A percentile compares a stretch with the other conserved stretches of the same genome.
Evolutionary conservation across 2,113 vertebrate genomes (phyloP).

Genomic region (Pelvicachromis taeniatus): DNA sequence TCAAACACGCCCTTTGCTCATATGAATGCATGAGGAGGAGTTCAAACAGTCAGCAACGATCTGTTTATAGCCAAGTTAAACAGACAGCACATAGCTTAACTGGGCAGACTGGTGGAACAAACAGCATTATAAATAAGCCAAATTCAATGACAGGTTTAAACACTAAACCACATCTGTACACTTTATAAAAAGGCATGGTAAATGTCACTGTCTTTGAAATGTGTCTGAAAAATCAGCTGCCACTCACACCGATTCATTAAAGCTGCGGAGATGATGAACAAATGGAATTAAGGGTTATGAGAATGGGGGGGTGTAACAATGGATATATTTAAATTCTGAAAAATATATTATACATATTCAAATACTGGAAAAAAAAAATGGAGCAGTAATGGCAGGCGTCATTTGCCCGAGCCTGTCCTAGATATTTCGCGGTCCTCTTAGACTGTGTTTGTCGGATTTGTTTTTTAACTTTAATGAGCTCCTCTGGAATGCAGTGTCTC

Average conservation of each 20-base stretch:
- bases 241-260: slow-evolving; percentile 17
- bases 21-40: slow-evolving; percentile 32
- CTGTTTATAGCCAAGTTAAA: slow-evolving; percentile 59
- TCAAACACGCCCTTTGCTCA: slow-evolving; percentile 19
- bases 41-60: slow-evolving; percentile 50
- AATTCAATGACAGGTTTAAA: slow-evolving; percentile 61
- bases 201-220: slow-evolving; percentile 46
- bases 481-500: slow-evolving; percentile 75
- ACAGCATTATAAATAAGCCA: slow-evolving; percentile 52
- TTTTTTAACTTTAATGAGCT: slow-evolving; percentile 76
- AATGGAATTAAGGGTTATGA: slow-evolving; percentile 9
- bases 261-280: slow-evolving; percentile 14
- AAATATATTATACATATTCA: background rate
- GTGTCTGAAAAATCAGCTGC: slow-evolving; percentile 36
- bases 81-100: slow-evolving; percentile 57
- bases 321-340: background rate
- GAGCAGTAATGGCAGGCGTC: background rate
- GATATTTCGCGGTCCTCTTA: slow-evolving; percentile 28
- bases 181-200: slow-evolving; percentile 37
- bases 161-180: slow-evolving; percentile 59
- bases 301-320: background rate
- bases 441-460: slow-evolving; percentile 70
- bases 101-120: slow-evolving; percentile 57
- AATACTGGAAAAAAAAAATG: background rate
- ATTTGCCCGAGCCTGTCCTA: slow-evolving; percentile 14